Evolutionary conservation across 2,797 vertebrate species (phyloP).

Genomic region (Catamblyrhynchus diadema): DNA sequence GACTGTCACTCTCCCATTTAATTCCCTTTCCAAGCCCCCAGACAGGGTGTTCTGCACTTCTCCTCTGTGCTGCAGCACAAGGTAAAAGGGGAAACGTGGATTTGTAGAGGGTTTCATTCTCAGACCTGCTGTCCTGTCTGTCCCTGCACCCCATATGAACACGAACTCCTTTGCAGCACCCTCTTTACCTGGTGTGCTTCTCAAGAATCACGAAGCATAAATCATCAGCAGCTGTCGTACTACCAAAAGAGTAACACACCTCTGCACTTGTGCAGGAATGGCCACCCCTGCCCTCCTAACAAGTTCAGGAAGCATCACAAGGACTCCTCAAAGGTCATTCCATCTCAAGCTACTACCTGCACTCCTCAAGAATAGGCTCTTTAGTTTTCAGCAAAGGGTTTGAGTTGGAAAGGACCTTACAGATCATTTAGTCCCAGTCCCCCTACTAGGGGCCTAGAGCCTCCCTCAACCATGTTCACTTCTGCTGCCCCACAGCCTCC

Average conservation of each 20-base stretch:
- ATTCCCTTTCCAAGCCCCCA: not conserved
- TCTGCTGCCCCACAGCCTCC: not conserved
- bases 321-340: not conserved
- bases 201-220: not conserved
- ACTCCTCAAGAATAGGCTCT: not conserved
- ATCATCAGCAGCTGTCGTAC: not conserved
- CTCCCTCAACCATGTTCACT: not conserved
- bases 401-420: not conserved
- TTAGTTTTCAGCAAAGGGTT: not conserved
- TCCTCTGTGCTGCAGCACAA: not conserved
- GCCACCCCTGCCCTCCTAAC: not conserved
- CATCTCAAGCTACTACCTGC: not conserved
- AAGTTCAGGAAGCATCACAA: not conserved
- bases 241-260: not conserved
- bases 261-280: not conserved
- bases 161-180: not conserved
- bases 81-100: not conserved
- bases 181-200: not conserved
- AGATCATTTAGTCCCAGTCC: not conserved
- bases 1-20: not conserved
- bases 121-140: not conserved
- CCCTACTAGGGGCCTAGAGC: not conserved
- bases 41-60: not conserved
- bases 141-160: accelerated
- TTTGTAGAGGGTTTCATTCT: not conserved